Base-by-base conservation (phyloP, 2,797 vertebrate genomes). In the Glossophaga mutica region DNA sequence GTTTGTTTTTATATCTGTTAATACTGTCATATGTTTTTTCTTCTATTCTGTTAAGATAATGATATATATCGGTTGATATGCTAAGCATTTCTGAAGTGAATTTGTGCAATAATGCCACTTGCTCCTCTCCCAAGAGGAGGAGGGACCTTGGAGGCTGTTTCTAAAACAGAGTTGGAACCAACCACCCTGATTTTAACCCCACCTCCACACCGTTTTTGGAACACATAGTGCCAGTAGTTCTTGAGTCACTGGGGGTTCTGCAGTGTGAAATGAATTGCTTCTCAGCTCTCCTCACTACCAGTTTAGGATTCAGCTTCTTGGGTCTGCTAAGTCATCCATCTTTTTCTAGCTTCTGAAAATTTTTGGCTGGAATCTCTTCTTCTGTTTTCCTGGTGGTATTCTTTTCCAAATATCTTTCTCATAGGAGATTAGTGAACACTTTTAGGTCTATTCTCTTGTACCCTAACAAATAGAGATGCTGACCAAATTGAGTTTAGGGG, bases 361-460 rank as follows among this genome's bases (percentile, higher is more conserved):
- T 91, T 95, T 77, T 92, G 86, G 14, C 57, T 94, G 34, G 21
- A 74, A 86, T 87, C 42, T 92, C 62, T 79, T 87, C 81, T 57
- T 18, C 14, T 96, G 52, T 90, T 96, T 11, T 92, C 42, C 85
- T 92, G 67, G 52, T 86, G 48, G 34, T 67, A 68, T 96, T 83
- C 77, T 92, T 91, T 94, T 78, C 86, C 68, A 96, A 86, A 91
- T 94, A 46, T 93, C 37, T 93, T 95, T 94, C 82, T 76, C 71
- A 39, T 84, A 74, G 21, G 92, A 91, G 71, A 39, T 90, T 95
- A 89, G 78, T 46, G 89, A 77, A 87, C 50, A 76, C 86, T 82
- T 86, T 55, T 86, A 94, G 48, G 55, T 90, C 48, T 96, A 48
- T 24, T 81, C 81, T 16, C 32, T 79, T 85, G 67, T 24, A 83